Base-by-base conservation (phyloP, 2,797 vertebrate species). In the Enteromius radiatus region DNA sequence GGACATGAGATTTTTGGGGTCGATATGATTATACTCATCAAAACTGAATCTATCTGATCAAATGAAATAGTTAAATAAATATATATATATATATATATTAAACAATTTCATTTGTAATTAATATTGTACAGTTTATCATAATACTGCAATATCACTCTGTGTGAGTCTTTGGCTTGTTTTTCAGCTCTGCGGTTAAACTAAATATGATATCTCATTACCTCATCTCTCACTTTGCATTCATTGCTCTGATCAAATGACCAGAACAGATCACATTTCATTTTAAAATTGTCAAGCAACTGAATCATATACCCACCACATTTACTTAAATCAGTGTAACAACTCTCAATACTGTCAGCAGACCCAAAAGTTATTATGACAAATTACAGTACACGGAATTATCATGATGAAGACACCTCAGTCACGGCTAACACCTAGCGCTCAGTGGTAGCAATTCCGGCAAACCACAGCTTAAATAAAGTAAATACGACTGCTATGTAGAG, bases 331-430 rank as follows among this genome's bases (percentile, higher is more conserved):
- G 15, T 28, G 2, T 43, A 59, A 76, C 56, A 67, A 52, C 63
- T 11, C 7, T 78, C 63, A 38, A 56, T 56, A 43, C 14, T 41
- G 47, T 69, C 36, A 41, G 31, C 26, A 61, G 38, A 26, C 38
- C 61, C 11, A 33, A 33, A 33, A 45, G 36, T 56, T 10, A 45
- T 47, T 17, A 26, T 47, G 26, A 77, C 9, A 77, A 64, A 64
- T 64, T 11, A 63, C 23, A 59, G 54, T 59, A 28, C 15, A 61
- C 28, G 2, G 33, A 79, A 78, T 8, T 43, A 43, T 26, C 38
- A 63, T 63, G 12, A 82, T 56, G 61, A 82, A 82, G 31, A 54
- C 70, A 43, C 17, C 36, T 52, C 43, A 54, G 61, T 67, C 47
- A 49, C 8, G 0, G 31, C 47, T 43, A 38, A 74, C 56, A 36